Base-by-base conservation (phyloP, 2,888 invertebrate genomes). In the Rutpela maculata region DNA sequence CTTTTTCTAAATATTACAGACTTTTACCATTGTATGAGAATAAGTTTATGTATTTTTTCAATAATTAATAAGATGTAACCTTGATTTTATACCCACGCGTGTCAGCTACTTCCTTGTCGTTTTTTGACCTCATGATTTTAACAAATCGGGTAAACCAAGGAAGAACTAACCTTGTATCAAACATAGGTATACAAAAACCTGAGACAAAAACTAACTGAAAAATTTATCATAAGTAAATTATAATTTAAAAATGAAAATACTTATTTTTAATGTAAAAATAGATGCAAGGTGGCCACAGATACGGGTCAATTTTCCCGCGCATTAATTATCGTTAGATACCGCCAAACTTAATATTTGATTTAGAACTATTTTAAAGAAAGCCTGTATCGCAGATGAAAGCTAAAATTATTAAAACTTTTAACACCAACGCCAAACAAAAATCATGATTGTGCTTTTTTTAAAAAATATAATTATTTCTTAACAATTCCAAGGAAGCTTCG, bases 241-340 rank as follows among this genome's bases (percentile, higher is more conserved):
- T 43, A 12, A 43, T 43, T 43, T 35, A 9, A 35, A 35, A 3
- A 26, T 26, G 22, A 26, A n/a, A n/a, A 11, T 43, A 12, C 15
- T 43, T 0, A 12, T 43, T 43, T 43, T 12, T 12, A 43, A 12
- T 43, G 12, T 4, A 2, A 43, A 43, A 2, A 12, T 43, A 43
- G 50, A 50, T 50, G n/a, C 50, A 50, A 50, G 50, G n/a, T 50
- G 50, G 50, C 50, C 15, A 50, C 15, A 15, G 50, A 50, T 26
- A 26, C 22, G 1, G 22, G 22, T 75, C 22, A 77, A 77, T 65
- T 66, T 73, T 72, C 73, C 75, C 78, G 78, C 75, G 22, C 31
- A 63, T 60, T 75, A 60, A 12, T 17, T 35, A 18, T 19, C 5
- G 17, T 22, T 15, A 31, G 11, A 31, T 60, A 60, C 71, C 62